phyloP scores from a whole-genome alignment of 1,140 invertebrate genomes.

The Atopsyche davidsoni region DNA sequence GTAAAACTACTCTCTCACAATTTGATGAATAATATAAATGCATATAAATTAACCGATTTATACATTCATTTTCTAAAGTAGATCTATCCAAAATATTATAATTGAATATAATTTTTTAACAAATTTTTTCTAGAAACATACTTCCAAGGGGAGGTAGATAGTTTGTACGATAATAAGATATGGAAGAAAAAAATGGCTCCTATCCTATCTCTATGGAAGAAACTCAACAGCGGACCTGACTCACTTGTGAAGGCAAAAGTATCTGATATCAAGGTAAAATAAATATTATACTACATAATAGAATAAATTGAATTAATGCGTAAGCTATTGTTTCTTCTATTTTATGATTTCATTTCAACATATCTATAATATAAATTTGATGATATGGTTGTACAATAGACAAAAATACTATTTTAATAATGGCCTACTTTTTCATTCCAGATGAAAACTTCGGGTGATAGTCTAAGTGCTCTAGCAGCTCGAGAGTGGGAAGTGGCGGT shows the following conservation, averaged over 20 bases:
- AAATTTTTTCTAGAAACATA: slow-evolving; percentile 16
- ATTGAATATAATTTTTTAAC: no score
- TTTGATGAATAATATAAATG: no score
- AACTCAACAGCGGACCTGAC: slow-evolving; percentile 24
- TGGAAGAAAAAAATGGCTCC: slow-evolving; percentile 25
- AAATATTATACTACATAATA: neutral
- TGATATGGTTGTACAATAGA: neutral
- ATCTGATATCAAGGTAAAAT: slow-evolving; percentile 19
- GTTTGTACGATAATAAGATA: slow-evolving; percentile 9
- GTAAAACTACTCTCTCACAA: no score
- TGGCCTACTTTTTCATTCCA: neutral
- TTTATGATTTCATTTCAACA: no score
- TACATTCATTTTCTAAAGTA: no score
- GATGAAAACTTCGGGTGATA: slow-evolving; percentile 10
- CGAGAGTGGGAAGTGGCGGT: slow-evolving; percentile 23
- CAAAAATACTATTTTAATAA: neutral
- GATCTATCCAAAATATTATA: no score
- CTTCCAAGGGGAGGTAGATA: slow-evolving; percentile 9
- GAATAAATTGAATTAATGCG: no score
- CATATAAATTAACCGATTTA: no score
- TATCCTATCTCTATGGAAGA: slow-evolving; percentile 26
- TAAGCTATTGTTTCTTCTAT: no score
- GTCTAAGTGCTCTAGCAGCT: slow-evolving; percentile 14
- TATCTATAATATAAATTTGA: no score
- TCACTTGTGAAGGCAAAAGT: slow-evolving; percentile 21